Conservation (phyloP, 2,888 invertebrate species). For the Asteroscopus sphinx region DNA sequence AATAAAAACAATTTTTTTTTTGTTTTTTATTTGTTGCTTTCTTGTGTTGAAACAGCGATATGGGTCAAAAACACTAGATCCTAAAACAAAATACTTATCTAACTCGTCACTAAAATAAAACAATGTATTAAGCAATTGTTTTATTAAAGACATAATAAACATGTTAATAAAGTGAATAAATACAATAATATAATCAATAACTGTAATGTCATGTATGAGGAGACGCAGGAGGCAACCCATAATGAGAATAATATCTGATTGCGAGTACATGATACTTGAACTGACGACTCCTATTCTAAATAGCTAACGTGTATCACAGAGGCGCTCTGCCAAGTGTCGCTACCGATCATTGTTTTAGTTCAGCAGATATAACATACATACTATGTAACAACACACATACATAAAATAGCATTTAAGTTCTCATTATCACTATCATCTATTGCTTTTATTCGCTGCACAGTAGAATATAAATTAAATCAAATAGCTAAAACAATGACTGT, state of each 20-base stretch:
- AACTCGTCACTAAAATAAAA: slow-evolving; percentile 62
- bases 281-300: slow-evolving; percentile 77
- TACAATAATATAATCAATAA: slow-evolving; percentile 83
- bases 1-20: no score
- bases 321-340: slow-evolving; percentile 76
- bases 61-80: neutral
- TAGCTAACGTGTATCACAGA: slow-evolving; percentile 85
- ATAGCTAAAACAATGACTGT: slow-evolving; percentile 53
- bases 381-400: slow-evolving; percentile 51
- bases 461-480: slow-evolving; percentile 33
- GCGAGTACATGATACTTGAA: slow-evolving; percentile 70
- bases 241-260: slow-evolving; percentile 70
- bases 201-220: slow-evolving; percentile 76
- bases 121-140: slow-evolving; percentile 83
- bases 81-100: neutral
- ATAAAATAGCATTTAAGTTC: slow-evolving; percentile 43
- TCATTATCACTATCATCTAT: slow-evolving; percentile 49
- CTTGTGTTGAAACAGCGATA: no score
- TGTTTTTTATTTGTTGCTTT: no score
- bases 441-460: slow-evolving; percentile 50
- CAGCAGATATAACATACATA: slow-evolving; percentile 46
- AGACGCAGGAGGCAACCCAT: slow-evolving; percentile 77
- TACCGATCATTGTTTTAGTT: slow-evolving; percentile 65
- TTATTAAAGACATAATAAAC: slow-evolving; percentile 90
- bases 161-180: slow-evolving; percentile 89